Percentiles rank a stretch among this genome's conserved stretches.
phyloP scores from a whole-genome alignment of 2,797 vertebrate species.

The Sebastes itinus region DNA sequence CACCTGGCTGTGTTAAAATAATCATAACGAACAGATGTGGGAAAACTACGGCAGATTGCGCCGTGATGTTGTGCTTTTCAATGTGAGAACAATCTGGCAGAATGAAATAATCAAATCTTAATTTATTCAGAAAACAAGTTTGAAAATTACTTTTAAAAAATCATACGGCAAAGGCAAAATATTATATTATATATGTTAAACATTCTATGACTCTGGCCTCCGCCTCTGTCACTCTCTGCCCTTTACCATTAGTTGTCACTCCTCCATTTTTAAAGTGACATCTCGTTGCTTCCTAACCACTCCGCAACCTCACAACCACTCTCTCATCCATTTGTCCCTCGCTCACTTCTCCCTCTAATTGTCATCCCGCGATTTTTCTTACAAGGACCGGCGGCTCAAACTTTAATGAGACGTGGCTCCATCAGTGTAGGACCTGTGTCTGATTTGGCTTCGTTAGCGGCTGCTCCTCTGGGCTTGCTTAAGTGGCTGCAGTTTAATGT shows the following conservation, averaged over 20 bases:
- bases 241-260: conserved; percentile 45
- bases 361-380: conserved; percentile 59
- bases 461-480: conserved; percentile 76
- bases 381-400: conserved; percentile 67
- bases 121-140: neutral
- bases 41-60: neutral
- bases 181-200: neutral
- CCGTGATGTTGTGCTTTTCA: neutral
- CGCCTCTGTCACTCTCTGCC: neutral
- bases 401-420: conserved; percentile 76
- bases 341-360: conserved; percentile 58
- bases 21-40: conserved; percentile 19
- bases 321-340: conserved; percentile 38
- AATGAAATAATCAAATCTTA: neutral
- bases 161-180: neutral
- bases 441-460: conserved; percentile 71
- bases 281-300: conserved; percentile 26
- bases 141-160: neutral
- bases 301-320: conserved; percentile 27
- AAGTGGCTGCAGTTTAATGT: conserved; percentile 82
- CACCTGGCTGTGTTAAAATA: conserved; percentile 19
- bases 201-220: neutral
- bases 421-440: conserved; percentile 62
- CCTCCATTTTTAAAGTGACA: conserved; percentile 62
- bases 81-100: neutral